Evolutionary conservation across 1,140 invertebrate species (phyloP), one percentile per base, ranked within the genome.

Genomic region (Rhyacophila brunnea): DNA sequence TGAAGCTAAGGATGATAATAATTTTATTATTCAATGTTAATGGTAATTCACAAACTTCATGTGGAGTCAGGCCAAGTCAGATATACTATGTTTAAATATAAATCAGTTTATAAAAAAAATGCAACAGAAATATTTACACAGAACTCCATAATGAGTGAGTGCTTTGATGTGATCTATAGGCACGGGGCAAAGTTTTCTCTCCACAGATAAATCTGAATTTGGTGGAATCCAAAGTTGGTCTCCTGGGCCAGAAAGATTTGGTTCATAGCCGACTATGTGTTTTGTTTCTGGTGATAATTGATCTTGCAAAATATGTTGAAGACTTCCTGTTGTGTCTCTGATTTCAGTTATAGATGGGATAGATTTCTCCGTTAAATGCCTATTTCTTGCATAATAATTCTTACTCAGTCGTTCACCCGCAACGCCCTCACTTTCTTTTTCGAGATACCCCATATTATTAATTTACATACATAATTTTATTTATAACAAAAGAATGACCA

Each of bases 71-170:
- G 34, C 6, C n/a, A 43, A 7, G 14, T 14, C 7, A 43, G 14
- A 43, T 14, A 9, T 9, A 43, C 6, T 14, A 43, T 9, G n/a
- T 6, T 7, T 7, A 43, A 6, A 43, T 6, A 7, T 9, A 9
- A 14, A 14, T 5, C 14, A 43, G 7, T 7, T 43, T 43, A 14
- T 6, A 7, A 9, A 43, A 14, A 6, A 9, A 7, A 43, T 9
- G 14, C 7, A 43, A 9, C 5, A 43, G 5, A 45, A 19, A 45
- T 45, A 17, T 10, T n/a, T 17, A 56, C 54, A 44, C 38, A 57
- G 35, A 38, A 57, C 47, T 23, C 54, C 54, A 19, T 48, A 34
- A 40, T 57, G 54, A 11, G 54, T 57, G 3, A 57, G 46, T 28
- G 54, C 54, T 42, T 48, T 19, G 17, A 57, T 49, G 35, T 57